phyloP scores from a whole-genome alignment of 2,888 invertebrate species.

The Imbricaverruca yamaguchii region DNA sequence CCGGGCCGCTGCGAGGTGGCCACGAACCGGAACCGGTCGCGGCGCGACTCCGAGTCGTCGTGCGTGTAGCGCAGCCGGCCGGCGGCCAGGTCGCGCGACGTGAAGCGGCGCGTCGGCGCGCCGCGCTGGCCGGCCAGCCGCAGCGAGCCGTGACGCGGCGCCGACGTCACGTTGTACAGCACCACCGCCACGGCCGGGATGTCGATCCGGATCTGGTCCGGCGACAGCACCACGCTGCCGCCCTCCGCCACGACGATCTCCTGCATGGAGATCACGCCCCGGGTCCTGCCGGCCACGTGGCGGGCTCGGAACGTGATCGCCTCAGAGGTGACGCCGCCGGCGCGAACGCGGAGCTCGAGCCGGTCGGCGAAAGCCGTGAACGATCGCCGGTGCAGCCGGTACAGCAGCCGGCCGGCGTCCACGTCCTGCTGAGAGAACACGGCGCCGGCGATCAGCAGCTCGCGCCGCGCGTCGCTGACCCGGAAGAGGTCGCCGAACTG shows the following conservation, averaged over 20 bases:
- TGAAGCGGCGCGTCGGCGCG: conserved; percentile 58
- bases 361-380: conserved; percentile 71
- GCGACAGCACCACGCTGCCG: conserved; percentile 59
- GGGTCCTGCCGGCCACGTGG: conserved; percentile 42
- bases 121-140: conserved; percentile 48
- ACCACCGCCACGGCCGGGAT: conserved; percentile 54
- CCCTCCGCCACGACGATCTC: conserved; percentile 77
- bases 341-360: conserved; percentile 65
- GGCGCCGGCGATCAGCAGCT: conserved; percentile 46
- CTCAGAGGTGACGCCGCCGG: conserved; percentile 45
- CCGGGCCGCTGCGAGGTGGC: conserved; percentile 45
- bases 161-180: conserved; percentile 62
- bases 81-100: conserved; percentile 61
- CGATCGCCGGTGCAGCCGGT: conserved; percentile 63
- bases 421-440: conserved; percentile 73
- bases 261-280: conserved; percentile 50
- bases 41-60: conserved; percentile 79
- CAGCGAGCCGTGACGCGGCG: conserved; percentile 58
- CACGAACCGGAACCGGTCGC: conserved; percentile 48
- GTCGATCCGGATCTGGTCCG: conserved; percentile 60
- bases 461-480: conserved; percentile 41
- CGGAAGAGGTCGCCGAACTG: conserved; percentile 67
- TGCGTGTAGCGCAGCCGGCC: conserved; percentile 78
- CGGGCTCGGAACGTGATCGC: conserved; percentile 40
- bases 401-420: conserved; percentile 53